Base-by-base conservation (phyloP, 2,113 vertebrate species). In the rat (Rattus norvegicus) region DNA sequence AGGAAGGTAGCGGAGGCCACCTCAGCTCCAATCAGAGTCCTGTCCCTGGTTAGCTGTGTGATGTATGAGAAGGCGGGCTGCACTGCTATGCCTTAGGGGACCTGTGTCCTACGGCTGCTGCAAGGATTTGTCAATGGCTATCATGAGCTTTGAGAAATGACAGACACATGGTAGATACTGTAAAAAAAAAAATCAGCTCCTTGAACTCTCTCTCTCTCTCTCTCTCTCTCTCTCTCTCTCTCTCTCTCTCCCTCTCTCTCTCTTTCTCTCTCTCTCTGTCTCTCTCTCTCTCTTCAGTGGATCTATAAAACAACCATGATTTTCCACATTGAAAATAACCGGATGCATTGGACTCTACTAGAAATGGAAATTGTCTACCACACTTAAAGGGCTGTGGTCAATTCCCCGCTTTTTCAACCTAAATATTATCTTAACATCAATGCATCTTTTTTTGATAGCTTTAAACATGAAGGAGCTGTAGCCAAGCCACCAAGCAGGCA, bases 401-500 rank as follows among this genome's bases (percentile, higher is more conserved):
- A 13, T 76, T 26, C 39, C 20, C 39, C 24, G 47, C 11, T 8
- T 47, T 76, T 49, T 76, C 73, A 43, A 75, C 19, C 72, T 75
- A 43, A 43, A 47, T 76, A 26, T 47, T 47, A 43, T 47, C 39
- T 76, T 76, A 24, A 39, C 9, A 76, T 49, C 22, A 26, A 11
- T 43, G n/a, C n/a, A 22, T 75, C 70, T 47, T 26, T 75, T 54
- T 43, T 49, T 76, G 73, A 24, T 77, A 77, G 43, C 43, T 49
- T 77, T 73, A 92, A 92, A 83, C 63, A 96, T 85, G 73, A 81
- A 87, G 93, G 63, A 92, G 47, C 43, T 28, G 16, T 14, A 49
- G 43, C 30, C 52, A 88, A 63, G 39, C 56, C 90, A 76, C 92
- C 77, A 86, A 61, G 94, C 93, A 63, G 33, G n/a, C 67, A 75